Percentiles rank a stretch among this genome's conserved stretches.
Evolutionary conservation across 2,888 invertebrate genomes (phyloP).

Genomic region (Stenchaetothrips biformis): DNA sequence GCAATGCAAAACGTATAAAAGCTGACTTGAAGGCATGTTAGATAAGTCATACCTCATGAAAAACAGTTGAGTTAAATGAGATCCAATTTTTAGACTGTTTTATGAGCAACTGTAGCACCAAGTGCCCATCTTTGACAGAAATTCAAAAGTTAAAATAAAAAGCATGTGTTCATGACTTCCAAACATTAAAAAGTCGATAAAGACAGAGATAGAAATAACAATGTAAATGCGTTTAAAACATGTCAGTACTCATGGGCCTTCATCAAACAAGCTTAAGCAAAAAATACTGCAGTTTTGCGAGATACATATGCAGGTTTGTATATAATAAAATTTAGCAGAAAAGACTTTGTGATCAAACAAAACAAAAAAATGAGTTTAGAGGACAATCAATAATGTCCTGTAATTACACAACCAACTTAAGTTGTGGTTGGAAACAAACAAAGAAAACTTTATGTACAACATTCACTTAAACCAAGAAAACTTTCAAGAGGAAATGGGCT

Average conservation of each 20-base stretch:
- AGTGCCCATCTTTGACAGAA: neutral
- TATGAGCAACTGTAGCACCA: neutral
- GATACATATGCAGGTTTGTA: neutral
- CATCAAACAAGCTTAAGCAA: neutral
- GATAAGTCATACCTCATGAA: no score
- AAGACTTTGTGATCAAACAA: neutral
- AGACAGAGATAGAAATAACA: neutral
- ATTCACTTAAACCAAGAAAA: neutral
- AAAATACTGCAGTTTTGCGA: neutral
- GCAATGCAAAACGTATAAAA: neutral
- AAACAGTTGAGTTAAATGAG: neutral
- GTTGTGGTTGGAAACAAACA: neutral
- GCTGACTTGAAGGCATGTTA: neutral
- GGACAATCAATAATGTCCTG: neutral
- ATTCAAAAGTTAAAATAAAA: neutral
- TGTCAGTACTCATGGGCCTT: neutral
- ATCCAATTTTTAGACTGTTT: neutral
- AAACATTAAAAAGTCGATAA: neutral
- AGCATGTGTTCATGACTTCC: neutral
- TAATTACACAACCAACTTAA: neutral
- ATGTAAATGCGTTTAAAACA: neutral
- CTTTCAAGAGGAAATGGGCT: neutral
- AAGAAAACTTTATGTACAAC: slow-evolving; percentile 1
- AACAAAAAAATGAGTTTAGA: neutral
- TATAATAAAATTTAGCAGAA: no score